Evolutionary conservation across 2,113 vertebrate genomes (phyloP), one percentile per base, ranked within the genome.

Genomic region (Rhynchopsitta pachyrhyncha): DNA sequence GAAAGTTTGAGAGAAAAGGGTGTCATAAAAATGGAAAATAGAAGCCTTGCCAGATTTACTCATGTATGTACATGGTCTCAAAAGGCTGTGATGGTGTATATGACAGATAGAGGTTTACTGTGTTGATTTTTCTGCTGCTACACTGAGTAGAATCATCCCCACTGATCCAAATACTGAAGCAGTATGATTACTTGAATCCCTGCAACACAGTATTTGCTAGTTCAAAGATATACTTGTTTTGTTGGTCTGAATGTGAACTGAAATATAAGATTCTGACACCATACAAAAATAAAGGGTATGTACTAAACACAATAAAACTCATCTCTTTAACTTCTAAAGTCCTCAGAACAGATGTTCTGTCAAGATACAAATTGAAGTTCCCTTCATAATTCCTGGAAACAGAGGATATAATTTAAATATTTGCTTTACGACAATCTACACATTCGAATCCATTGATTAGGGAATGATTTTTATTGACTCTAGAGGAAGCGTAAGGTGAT

Each of bases 51-150:
- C 27, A 50, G 5, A 66, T 82, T 76, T 82, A 29, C 17, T 71
- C 46, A 3, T 5, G 13, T 9, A 25, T 2, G 22, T 17, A 13
- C 5, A 37, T 3, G 4, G 3, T 64, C 76, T 69, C 3, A 1
- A 76, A 60, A 76, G 16, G 10, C 22, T 60, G 2, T 19, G 18
- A 4, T 27, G 17, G 10, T 46, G 10, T 55, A 44, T 67, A 22
- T 17, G n/a, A 31, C 13, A 71, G 39, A 22, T 31, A 84, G 50
- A 75, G 24, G 8, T 4, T 68, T 55, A 53, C 5, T 31, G 6
- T 64, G 22, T 23, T 67, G 24, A 13, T 28, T 78, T 87, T 88
- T 70, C 23, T 90, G 7, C 17, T 76, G 22, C 10, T 41, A 47
- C 20, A 28, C 22, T 17, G 24, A 18, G 28, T 46, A 15, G 11